Base-by-base conservation (phyloP, 2,888 invertebrate genomes). In the Baccha elongata region DNA sequence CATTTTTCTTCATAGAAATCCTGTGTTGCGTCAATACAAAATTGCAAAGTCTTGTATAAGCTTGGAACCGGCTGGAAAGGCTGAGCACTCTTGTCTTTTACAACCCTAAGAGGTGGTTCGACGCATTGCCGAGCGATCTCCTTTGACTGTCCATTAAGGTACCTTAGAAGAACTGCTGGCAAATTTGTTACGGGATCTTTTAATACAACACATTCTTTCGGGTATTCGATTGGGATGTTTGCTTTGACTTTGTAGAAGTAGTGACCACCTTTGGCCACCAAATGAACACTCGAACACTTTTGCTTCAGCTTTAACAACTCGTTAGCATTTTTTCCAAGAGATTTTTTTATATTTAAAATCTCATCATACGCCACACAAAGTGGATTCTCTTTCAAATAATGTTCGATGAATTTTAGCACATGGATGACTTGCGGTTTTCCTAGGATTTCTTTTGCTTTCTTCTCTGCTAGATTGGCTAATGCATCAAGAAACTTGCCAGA, bases 301-400 rank as follows among this genome's bases (percentile, higher is more conserved):
- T 95, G 95, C 85, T 93, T 93, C 26, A 95, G 88, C 88, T 94
- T 94, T 3, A 95, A 87, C 86, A 93, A 93, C 87, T 94, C 94
- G 10, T 88, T 87, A 7, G 85, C 85, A 21, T 89, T 87, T 4
- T 86, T 87, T 2, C 86, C 88, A 3, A 94, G 87, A 19, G 92
- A 89, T 78, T 91, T 91, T 85, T 94, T 94, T 62, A 95, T 88
- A 48, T 90, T 88, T 75, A 92, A 91, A 76, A 95, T 94, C 90
- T 95, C 95, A 87, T 94, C 94, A 85, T 94, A 93, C 86, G 95
- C 95, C 72, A 94, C 94, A 87, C 93, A 94, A 3, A 95, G 90
- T 0, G 94, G 94, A 90, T 95, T 94, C 84, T 95, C 94, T 53
- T 93, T 92, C 11, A 95, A 89, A 87, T 95, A 95, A 79, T 92